Evolutionary conservation across 30 jellyfish, hydroid and myxozoan species (phyloP).

Genomic region (Aurelia aurita): DNA sequence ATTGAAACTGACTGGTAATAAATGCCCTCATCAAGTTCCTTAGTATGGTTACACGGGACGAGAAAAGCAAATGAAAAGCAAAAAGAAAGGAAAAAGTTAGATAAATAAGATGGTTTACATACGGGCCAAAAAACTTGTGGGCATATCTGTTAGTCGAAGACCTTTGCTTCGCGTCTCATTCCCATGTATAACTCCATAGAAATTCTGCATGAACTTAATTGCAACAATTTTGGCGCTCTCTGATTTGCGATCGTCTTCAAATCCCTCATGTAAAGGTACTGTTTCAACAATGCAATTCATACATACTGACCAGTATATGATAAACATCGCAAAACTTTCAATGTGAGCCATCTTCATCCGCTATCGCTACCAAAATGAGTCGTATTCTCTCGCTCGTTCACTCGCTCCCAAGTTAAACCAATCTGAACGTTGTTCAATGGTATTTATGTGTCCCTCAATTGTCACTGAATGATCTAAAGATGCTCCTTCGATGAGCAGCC

Average conservation of each 20-base stretch:
- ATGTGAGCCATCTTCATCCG: not conserved
- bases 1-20: too few relatives aligned
- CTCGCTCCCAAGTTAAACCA: too few relatives aligned
- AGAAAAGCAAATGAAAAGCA: too few relatives aligned
- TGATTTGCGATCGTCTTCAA: not conserved
- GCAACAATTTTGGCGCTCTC: slow-evolving; percentile 19
- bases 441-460: not conserved
- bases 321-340: not conserved
- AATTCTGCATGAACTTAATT: slow-evolving; percentile 65
- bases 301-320: not conserved
- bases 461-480: not conserved
- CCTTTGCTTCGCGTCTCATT: slow-evolving; percentile 52
- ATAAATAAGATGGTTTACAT: not conserved
- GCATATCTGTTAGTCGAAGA: slow-evolving; percentile 27
- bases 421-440: too few relatives aligned
- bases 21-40: too few relatives aligned
- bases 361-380: not conserved
- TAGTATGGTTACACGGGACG: too few relatives aligned
- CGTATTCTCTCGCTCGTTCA: not conserved
- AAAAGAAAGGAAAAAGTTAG: not conserved
- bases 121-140: slow-evolving; percentile 66
- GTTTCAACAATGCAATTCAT: slow-evolving; percentile 5
- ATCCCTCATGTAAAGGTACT: not conserved
- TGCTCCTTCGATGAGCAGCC: slow-evolving; percentile 11
- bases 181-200: slow-evolving; percentile 30